phyloP scores from a whole-genome alignment of 2,797 vertebrate species.

The Anguilla pacifica region DNA sequence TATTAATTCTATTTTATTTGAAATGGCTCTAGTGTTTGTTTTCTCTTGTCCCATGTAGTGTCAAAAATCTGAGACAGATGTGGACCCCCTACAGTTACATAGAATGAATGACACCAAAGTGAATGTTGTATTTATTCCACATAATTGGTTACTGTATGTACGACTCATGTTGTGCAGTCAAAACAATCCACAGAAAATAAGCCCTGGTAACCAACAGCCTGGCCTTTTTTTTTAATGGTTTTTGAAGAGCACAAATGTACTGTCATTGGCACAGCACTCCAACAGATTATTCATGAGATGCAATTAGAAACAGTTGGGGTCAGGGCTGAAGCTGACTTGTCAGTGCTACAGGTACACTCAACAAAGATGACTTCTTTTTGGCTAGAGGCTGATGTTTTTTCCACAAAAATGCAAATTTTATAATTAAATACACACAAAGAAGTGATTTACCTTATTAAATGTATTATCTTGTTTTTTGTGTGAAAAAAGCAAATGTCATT shows the following conservation, averaged over 20 bases:
- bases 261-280: not conserved
- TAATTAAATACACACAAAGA: not conserved
- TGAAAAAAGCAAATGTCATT: slow-evolving; percentile 12
- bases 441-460: slow-evolving; percentile 16
- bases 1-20: not conserved
- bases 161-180: not conserved
- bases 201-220: not conserved
- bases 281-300: not conserved
- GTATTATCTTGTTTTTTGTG: slow-evolving; percentile 14
- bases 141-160: not conserved
- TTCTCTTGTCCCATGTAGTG: not conserved
- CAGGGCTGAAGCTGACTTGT: not conserved
- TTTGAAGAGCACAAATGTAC: not conserved
- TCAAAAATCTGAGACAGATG: not conserved
- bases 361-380: not conserved
- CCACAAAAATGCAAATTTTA: not conserved
- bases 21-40: not conserved
- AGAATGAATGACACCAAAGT: not conserved
- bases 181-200: not conserved
- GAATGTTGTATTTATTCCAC: not conserved
- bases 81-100: not conserved
- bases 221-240: not conserved
- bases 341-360: slow-evolving; percentile 14
- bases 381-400: not conserved
- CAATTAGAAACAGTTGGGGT: not conserved